Conservation (phyloP, 2,888 invertebrate species). For the Xylota sylvarum region DNA sequence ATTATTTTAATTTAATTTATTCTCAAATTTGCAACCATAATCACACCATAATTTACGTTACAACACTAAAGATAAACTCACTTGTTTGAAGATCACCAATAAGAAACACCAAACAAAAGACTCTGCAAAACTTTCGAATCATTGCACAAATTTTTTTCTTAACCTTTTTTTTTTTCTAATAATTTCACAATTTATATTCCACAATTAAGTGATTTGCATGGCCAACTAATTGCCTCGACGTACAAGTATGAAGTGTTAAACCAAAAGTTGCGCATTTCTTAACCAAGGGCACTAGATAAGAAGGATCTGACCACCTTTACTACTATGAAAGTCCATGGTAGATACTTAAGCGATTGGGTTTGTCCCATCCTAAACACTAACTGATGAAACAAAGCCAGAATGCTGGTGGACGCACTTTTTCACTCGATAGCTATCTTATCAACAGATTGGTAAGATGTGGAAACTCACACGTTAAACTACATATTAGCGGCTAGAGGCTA, state of each 20-base stretch:
- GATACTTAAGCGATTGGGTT: slow-evolving; percentile 23
- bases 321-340: background rate
- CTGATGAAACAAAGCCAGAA: background rate
- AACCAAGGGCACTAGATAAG: slow-evolving; percentile 25
- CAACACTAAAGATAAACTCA: too few species aligned
- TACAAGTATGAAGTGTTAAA: slow-evolving; percentile 24
- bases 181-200: slow-evolving; percentile 8
- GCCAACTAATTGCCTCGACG: slow-evolving; percentile 35
- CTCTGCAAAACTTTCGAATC: slow-evolving; percentile 79
- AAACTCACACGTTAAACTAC: background rate
- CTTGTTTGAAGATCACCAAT: slow-evolving; percentile 83
- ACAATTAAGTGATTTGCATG: slow-evolving; percentile 5
- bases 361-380: slow-evolving; percentile 40
- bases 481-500: background rate
- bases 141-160: slow-evolving; percentile 35
- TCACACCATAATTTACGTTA: too few species aligned
- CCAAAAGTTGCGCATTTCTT: slow-evolving; percentile 30
- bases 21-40: too few species aligned
- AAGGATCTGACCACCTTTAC: slow-evolving; percentile 39
- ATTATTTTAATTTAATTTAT: too few species aligned
- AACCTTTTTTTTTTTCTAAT: background rate
- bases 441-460: slow-evolving; percentile 4
- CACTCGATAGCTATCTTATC: slow-evolving; percentile 61
- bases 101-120: slow-evolving; percentile 81
- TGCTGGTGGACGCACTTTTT: background rate